Evolutionary conservation across 2,113 vertebrate genomes (phyloP), one percentile per base, ranked within the genome.

Genomic region (Bubo bubo): DNA sequence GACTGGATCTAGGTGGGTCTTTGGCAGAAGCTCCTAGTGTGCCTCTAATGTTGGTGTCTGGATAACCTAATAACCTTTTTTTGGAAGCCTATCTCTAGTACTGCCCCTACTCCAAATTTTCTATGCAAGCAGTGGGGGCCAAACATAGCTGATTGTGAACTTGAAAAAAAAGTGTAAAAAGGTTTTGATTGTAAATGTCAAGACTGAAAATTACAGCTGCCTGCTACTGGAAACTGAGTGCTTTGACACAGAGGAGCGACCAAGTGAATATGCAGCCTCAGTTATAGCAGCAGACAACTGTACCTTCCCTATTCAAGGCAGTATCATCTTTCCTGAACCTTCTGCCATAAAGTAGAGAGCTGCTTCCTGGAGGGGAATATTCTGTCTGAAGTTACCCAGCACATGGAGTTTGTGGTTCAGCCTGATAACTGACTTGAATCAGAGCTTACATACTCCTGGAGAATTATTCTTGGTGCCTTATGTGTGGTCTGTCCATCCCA

Each of bases 401-500:
- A 56, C 68, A 53, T 5, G 18, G 34, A 56, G 34, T 70, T 63
- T 90, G 37, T 3, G 0, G 23, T 79, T 86, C 58, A 73, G 23
- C 32, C 80, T 84, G 27, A 24, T 37, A 88, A 79, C 24, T 72
- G 53, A 24, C 76, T 67, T 73, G 50, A 73, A 47, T 83, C 56
- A 80, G 50, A 95, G 43, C 13, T 41, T 72, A 79, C 53, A 63
- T 41, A 86, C 30, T 80, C 39, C 60, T 26, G 41, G n/a, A 71
- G 66, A 94, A 91, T 80, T 41, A 67, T 67, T 95, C 85, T 70
- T 62, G 41, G 28, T 86, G 39, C 88, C 81, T 86, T 79, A 43
- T 55, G 58, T 68, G 86, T 89, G 73, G 79, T 92, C 95, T 85
- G 60, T 89, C 73, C 90, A 92, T 82, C 79, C 77, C 64, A 96